A percentile compares a stretch with the other conserved stretches of the same genome.
Conservation (phyloP, 2,113 vertebrate species). For the Myiagra hebetior region DNA sequence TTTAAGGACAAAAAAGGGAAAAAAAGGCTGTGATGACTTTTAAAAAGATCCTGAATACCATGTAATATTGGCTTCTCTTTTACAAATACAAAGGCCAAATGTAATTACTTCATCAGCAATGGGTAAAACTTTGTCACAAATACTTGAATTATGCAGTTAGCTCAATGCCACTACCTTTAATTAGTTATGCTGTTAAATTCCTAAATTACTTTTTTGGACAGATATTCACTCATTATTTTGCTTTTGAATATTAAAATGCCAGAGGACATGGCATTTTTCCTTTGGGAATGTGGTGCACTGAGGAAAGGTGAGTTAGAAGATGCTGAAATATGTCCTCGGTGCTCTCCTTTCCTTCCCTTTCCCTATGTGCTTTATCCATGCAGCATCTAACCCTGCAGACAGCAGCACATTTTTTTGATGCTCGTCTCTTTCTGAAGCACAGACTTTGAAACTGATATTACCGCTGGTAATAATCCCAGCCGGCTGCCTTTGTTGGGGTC, state of each 20-base stretch:
- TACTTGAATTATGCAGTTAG: neutral
- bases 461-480: conserved; percentile 24
- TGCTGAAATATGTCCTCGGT: neutral
- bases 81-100: neutral
- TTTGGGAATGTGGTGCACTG: neutral
- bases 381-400: neutral
- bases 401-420: conserved; percentile 4
- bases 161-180: neutral
- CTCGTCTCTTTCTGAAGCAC: neutral
- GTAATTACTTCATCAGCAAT: neutral
- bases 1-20: neutral
- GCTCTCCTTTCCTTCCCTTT: conserved; percentile 1
- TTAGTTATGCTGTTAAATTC: neutral
- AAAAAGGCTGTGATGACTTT: neutral
- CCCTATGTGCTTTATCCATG: neutral
- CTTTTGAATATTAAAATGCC: neutral
- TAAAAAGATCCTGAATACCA: neutral
- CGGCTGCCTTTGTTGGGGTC: conserved; percentile 5
- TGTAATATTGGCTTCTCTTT: neutral
- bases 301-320: neutral
- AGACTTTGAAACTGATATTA: conserved; percentile 59
- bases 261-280: neutral
- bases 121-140: neutral
- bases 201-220: neutral
- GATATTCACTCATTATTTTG: neutral